Conservation (phyloP, 2,888 invertebrate genomes). For the Apamea monoglypha region DNA sequence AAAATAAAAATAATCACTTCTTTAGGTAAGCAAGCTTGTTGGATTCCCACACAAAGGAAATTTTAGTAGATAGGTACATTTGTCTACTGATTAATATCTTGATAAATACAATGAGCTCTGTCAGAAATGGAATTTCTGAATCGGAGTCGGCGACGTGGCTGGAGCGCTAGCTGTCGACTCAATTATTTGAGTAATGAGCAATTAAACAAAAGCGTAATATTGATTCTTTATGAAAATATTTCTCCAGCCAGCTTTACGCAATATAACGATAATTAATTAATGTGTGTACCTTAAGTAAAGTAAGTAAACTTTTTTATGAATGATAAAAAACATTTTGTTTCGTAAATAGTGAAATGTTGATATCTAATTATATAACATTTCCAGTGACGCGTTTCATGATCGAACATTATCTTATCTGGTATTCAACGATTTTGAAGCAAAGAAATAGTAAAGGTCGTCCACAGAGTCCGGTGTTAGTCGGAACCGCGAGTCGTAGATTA, state of each 20-base stretch:
- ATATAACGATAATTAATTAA: constrained; percentile 31
- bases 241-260: constrained; percentile 25
- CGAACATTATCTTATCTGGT: constrained; percentile 66
- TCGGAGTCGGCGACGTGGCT: constrained; percentile 6
- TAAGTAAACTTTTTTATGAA: constrained; percentile 50
- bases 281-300: constrained; percentile 20
- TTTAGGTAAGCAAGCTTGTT: constrained; percentile 21
- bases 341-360: constrained; percentile 61
- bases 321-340: constrained; percentile 61
- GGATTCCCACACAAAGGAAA: constrained; percentile 36
- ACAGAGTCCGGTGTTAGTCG: constrained; percentile 31
- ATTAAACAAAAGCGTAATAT: constrained; percentile 47
- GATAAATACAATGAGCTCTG: constrained; percentile 40
- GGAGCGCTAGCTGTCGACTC: constrained; percentile 21
- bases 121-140: constrained; percentile 35
- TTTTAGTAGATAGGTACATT: constrained; percentile 21
- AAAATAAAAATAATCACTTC: constrained; percentile 32
- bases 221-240: constrained; percentile 35
- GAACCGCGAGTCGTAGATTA: constrained; percentile 36
- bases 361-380: constrained; percentile 60
- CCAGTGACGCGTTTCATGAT: constrained; percentile 59
- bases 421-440: constrained; percentile 60
- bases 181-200: constrained; percentile 48
- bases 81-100: constrained; percentile 49
- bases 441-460: constrained; percentile 52